A percentile compares a stretch with the other conserved stretches of the same genome.
These are phyloP conservation scores for Choristoneura rosaceana DNA, from an alignment of 2,888 invertebrate genomes.

Conservation along the genomic window DNA sequence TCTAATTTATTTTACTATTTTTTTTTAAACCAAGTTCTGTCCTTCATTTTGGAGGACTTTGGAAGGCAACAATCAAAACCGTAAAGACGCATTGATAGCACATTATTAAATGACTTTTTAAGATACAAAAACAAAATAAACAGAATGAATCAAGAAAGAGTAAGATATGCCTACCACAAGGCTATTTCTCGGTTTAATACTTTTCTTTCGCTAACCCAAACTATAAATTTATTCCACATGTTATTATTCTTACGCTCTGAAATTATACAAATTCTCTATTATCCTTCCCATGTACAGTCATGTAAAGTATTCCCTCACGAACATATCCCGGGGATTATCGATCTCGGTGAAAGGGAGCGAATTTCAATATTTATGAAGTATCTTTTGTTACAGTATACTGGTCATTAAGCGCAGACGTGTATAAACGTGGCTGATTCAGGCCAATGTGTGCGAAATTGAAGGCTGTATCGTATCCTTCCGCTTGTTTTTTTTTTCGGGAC, in stretches of 20 bases:
- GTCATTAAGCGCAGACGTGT: conserved; percentile 39
- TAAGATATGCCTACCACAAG: too few species aligned
- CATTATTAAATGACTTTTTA: too few species aligned
- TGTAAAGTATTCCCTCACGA: conserved; percentile 17
- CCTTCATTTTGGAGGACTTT: background rate
- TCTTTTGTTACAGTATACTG: conserved; percentile 41
- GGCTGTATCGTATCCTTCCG: background rate
- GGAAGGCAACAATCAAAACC: background rate
- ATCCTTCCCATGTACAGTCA: background rate
- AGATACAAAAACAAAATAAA: too few species aligned
- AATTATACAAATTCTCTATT: conserved; percentile 6
- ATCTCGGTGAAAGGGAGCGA: conserved; percentile 23
- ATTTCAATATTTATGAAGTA: conserved; percentile 43
- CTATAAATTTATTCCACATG: background rate
- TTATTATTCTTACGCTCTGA: background rate
- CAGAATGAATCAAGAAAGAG: too few species aligned
- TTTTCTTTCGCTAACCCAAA: background rate
- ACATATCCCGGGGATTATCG: conserved; percentile 37
- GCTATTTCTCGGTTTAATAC: background rate
- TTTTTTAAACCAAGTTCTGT: background rate
- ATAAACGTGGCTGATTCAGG: conserved; percentile 35
- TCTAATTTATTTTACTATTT: too few species aligned
- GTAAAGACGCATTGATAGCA: too few species aligned
- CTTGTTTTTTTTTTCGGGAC: background rate
- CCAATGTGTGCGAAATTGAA: conserved; percentile 19